Evolutionary conservation across 2,113 vertebrate species (phyloP).

Genomic region (Pachyramphus minor): DNA sequence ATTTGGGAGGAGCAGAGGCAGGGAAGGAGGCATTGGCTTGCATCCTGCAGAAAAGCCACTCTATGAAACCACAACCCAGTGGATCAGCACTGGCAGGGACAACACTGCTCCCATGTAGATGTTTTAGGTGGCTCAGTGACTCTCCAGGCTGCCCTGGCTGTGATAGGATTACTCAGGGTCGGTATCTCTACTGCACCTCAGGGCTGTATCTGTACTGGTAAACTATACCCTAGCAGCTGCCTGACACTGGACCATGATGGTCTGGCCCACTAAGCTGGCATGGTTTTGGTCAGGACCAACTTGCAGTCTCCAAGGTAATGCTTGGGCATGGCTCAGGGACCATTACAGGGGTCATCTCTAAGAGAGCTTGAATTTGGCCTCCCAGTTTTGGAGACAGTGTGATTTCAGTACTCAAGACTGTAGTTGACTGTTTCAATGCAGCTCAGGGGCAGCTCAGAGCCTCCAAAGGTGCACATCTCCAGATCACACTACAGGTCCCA

Average conservation of each 20-base stretch:
- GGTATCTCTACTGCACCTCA: accelerated
- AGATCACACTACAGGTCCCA: accelerated
- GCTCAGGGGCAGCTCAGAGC: not conserved
- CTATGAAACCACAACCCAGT: not conserved
- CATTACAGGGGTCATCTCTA: not conserved
- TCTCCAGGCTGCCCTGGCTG: not conserved
- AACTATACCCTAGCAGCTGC: not conserved
- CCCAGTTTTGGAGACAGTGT: not conserved
- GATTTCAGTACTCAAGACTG: not conserved
- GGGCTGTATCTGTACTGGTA: not conserved
- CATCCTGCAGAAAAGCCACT: not conserved
- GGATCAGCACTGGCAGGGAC: not conserved
- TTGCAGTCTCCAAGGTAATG: not conserved
- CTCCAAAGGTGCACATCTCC: accelerated
- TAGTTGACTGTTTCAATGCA: not conserved
- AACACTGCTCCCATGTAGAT: not conserved
- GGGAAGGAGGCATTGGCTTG: not conserved
- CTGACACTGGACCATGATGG: accelerated
- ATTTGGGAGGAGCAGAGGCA: not conserved
- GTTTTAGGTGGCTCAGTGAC: not conserved
- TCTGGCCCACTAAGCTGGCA: not conserved
- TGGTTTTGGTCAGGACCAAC: not conserved
- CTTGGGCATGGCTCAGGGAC: not conserved
- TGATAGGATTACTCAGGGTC: not conserved
- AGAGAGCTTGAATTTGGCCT: not conserved